Conservation (phyloP, 2,113 vertebrate genomes). For the Chrysemys picta region DNA sequence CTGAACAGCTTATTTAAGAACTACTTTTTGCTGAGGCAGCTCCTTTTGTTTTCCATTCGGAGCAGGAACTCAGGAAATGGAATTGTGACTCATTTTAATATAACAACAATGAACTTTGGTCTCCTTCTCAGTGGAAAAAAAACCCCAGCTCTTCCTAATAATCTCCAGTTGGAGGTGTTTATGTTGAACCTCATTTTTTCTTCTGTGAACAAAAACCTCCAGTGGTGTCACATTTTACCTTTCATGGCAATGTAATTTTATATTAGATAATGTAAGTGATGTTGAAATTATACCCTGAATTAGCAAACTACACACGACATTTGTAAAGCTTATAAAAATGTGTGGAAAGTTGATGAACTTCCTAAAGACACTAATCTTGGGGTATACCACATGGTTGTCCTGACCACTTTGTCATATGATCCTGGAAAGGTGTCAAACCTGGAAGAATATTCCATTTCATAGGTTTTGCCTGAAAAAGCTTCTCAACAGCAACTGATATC, state of each 20-base stretch:
- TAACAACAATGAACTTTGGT: conserved; percentile 32
- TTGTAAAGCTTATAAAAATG: neutral
- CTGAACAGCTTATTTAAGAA: conserved; percentile 52
- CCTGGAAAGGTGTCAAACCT: neutral
- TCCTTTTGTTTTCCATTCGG: conserved; percentile 38
- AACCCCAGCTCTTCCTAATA: neutral
- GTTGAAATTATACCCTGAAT: neutral
- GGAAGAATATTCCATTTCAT: neutral
- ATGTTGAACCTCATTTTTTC: conserved; percentile 3
- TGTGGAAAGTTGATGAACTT: neutral
- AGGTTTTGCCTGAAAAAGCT: neutral
- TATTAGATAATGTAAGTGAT: neutral
- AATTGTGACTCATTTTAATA: conserved; percentile 32
- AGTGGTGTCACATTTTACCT: neutral
- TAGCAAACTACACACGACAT: neutral
- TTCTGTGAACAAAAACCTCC: conserved; percentile 3
- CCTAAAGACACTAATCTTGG: neutral
- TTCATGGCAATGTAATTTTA: neutral
- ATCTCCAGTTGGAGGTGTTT: conserved; percentile 15
- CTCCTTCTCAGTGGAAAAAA: neutral
- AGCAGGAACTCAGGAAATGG: conserved; percentile 16
- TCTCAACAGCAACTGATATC: neutral
- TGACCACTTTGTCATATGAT: neutral
- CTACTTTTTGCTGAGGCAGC: conserved; percentile 64
- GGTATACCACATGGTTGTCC: neutral